Evolutionary conservation across 2,113 vertebrate genomes (phyloP).

Genomic region (Arenaria interpres): DNA sequence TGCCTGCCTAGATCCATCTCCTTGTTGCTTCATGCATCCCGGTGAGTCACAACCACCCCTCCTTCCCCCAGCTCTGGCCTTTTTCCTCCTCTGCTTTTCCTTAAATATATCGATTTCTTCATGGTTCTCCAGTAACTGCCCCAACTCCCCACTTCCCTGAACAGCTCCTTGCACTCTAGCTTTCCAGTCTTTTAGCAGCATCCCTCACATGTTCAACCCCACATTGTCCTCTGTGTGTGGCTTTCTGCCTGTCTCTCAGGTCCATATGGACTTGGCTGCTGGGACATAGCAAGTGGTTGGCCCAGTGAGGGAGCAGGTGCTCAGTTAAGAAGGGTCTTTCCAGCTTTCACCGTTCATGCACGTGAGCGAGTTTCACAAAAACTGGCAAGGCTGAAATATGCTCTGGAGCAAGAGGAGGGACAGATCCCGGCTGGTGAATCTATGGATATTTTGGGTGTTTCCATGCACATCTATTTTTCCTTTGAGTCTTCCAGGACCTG

Average conservation of each 20-base stretch:
- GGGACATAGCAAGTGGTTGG: background rate
- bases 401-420: background rate
- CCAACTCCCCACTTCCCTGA: background rate
- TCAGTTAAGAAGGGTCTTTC: background rate
- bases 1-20: background rate
- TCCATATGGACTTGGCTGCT: background rate
- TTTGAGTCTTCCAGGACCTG: background rate
- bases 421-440: background rate
- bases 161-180: background rate
- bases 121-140: background rate
- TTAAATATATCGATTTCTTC: background rate
- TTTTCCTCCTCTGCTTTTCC: background rate
- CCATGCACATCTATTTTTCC: background rate
- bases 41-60: background rate
- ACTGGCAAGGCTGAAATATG: background rate
- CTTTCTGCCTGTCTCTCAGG: background rate
- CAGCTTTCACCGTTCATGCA: background rate
- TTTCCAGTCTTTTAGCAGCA: background rate
- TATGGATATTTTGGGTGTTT: background rate
- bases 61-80: background rate
- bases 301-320: background rate
- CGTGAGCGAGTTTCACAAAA: background rate
- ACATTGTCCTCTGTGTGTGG: background rate
- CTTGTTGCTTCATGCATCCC: background rate
- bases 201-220: rapidly evolving